A percentile compares a stretch with the other conserved stretches of the same genome.
phyloP scores from a whole-genome alignment of 2,113 vertebrate genomes.

The Spermophilus dauricus region DNA sequence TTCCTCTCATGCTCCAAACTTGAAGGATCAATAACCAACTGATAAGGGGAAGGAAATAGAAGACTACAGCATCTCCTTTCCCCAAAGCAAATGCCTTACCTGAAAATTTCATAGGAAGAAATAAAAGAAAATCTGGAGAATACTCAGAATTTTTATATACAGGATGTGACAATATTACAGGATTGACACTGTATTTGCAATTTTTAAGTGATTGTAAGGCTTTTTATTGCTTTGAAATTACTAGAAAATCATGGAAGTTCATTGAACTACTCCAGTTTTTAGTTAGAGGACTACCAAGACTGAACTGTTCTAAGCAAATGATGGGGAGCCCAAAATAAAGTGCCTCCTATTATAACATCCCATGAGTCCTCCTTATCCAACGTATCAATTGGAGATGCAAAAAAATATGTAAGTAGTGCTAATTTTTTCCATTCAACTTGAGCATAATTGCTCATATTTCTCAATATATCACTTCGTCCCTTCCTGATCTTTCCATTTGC shows the following conservation, averaged over 20 bases:
- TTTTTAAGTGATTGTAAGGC: not conserved
- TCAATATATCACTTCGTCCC: not conserved
- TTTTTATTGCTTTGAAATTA: slow-evolving; percentile 2
- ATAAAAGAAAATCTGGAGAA: not conserved
- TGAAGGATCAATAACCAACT: not conserved
- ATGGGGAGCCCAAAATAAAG: not conserved
- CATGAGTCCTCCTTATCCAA: not conserved
- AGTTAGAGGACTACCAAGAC: not conserved
- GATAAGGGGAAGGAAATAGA: not conserved
- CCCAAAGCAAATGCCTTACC: not conserved
- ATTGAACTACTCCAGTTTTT: not conserved
- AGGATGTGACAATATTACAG: not conserved
- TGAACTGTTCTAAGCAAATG: not conserved
- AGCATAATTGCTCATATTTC: not conserved
- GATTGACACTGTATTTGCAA: slow-evolving; percentile 12
- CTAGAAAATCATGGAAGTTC: not conserved
- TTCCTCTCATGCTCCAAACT: not conserved
- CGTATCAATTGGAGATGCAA: not conserved
- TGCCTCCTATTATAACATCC: not conserved
- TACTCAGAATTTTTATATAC: slow-evolving; percentile 16
- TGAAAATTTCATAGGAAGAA: not conserved
- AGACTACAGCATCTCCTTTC: not conserved
- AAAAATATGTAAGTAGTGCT: not conserved
- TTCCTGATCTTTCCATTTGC: not conserved
- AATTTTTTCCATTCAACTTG: not conserved